Base-by-base conservation (phyloP, 2,888 invertebrate genomes). In the Macrosiphum euphorbiae region DNA sequence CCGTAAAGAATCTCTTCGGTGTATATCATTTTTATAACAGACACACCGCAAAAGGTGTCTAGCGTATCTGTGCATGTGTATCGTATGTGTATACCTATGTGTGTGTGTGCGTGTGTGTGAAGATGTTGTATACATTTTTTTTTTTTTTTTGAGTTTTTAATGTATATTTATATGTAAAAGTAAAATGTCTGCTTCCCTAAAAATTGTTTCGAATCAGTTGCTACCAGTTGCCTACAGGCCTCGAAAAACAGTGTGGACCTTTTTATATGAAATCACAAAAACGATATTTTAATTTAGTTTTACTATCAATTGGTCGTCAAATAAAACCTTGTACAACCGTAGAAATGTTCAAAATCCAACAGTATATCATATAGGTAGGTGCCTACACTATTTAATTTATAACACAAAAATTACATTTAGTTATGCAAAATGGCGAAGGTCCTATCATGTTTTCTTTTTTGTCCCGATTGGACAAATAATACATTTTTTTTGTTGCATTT, bases 1-100 rank as follows among this genome's bases (percentile, higher is more conserved):
- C 89, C 89, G 35, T 93, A 89, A 93, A 89, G 93, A 93, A 93
- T 89, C 84, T 89, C 93, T 93, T 93, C 58, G 89, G 89, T 50
- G 84, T 93, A 89, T 89, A 93, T 93, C 93, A 93, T 88, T 93
- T 93, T 93, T 89, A 67, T 89, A 87, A 88, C 88, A 41, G 20
- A 88, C 55, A 55, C 88, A 35, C 88, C 88, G 52, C 88, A 55
- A 55, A 55, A 52, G 88, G 87, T 87, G 87, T 28, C 20, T 41
- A 20, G 52, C 2, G 47, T 86, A 16, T 47, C 13, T 44, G 41
- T 24, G 35, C 20, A 11, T 35, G n/a, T 78, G 78, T 35, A 11
- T 35, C 16, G 78, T 78, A 4, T 84, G 44, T 10, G 85, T 20
- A 10, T 85, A 28, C 13, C 47, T 13, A 28, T 41, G 47, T 28